Base-by-base conservation (phyloP, 2,888 invertebrate genomes). In the Oeneis ivallda region DNA sequence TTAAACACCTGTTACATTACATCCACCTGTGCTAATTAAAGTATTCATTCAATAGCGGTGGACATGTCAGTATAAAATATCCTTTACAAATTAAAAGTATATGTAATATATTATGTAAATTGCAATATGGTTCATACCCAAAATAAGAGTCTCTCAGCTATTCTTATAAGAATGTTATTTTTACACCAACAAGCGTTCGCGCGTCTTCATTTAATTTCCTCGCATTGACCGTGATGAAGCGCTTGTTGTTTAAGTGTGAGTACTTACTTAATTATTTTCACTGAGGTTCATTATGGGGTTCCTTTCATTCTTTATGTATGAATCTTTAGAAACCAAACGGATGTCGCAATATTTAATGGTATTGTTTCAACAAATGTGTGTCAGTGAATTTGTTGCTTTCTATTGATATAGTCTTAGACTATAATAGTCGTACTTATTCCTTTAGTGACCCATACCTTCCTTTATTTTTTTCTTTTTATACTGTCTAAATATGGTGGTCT, bases 171-270 rank as follows among this genome's bases (percentile, higher is more conserved):
- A 79, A 76, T 74, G 75, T 72, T n/a, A n/a, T n/a, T n/a, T n/a
- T n/a, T 69, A 72, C 70, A 73, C 72, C 68, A 72, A 80, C 79
- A 78, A 74, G 76, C 76, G 78, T 76, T 76, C 70, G 79, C 76
- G 78, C 75, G 76, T 79, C 79, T 76, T 83, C 79, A 82, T 84
- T 87, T 84, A 84, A 85, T 88, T 86, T 86, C 81, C 83, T 83
- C 78, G 76, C 79, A 70, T 74, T 83, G 82, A 82, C 83, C 84
- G 81, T 84, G 74, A 79, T 80, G 79, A 81, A 49, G 82, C 77
- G 84, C 84, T 83, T 83, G 86, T 86, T 84, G 82, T 81, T 82
- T 81, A 81, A 80, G 80, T 83, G 84, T 13, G 52, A 52, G 34
- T 85, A 17, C 39, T 56, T 85, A 17, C 39, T 56, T 56, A 86